phyloP scores from a whole-genome alignment of 1,140 invertebrate species.

The Macrobrachium rosenbergii region DNA sequence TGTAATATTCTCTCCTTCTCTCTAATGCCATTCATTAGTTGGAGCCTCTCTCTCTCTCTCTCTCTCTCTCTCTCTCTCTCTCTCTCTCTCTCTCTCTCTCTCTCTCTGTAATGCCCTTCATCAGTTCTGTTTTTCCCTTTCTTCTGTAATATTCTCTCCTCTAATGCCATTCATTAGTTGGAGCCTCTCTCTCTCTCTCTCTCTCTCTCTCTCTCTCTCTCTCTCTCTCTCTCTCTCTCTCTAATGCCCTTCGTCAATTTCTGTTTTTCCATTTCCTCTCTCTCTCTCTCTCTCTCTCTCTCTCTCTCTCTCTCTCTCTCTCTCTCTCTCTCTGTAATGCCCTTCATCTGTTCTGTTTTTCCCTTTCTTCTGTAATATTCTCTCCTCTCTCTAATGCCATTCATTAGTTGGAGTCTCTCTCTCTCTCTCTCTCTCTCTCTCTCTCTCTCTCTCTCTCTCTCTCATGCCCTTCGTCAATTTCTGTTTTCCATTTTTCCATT shows the following conservation, averaged over 20 bases:
- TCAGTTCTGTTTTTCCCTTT: not conserved
- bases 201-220: not conserved
- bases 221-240: slow-evolving; percentile 22
- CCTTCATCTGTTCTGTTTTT: no score
- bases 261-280: not conserved
- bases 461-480: no score
- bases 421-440: no score
- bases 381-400: not conserved
- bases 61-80: not conserved
- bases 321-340: not conserved
- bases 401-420: not conserved
- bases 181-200: not conserved
- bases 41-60: slow-evolving; percentile 15
- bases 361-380: not conserved
- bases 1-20: no score
- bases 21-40: not conserved
- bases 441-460: no score
- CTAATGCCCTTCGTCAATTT: no score
- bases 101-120: not conserved
- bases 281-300: no score
- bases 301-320: no score
- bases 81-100: slow-evolving; percentile 25
- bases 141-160: not conserved
- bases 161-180: not conserved
- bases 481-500: no score